Evolutionary conservation across 2,113 vertebrate species (phyloP).

Genomic region (Neogobius melanostomus): DNA sequence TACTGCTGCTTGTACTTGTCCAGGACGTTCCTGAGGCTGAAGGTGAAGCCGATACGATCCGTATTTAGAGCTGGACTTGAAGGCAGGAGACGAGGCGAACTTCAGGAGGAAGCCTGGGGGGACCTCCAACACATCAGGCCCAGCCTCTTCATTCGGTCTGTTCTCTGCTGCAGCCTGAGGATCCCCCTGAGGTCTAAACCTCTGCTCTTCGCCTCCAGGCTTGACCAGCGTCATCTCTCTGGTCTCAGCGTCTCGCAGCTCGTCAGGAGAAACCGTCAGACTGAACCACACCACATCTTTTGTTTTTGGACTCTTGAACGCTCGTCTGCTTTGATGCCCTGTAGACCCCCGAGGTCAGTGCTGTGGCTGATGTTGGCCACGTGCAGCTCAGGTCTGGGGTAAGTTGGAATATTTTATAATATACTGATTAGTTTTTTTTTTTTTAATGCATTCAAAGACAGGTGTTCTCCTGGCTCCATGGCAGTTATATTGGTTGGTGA

Average conservation of each 20-base stretch:
- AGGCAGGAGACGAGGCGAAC: constrained; percentile 5
- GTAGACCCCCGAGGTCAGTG: rapidly evolving
- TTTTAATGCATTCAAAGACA: too few species aligned
- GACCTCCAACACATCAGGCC: not conserved
- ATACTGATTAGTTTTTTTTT: too few species aligned
- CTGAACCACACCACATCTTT: constrained; percentile 33
- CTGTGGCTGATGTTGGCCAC: constrained; percentile 34
- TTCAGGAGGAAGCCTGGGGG: not conserved
- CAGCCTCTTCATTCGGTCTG: not conserved
- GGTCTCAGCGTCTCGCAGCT: constrained; percentile 20
- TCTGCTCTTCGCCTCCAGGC: not conserved
- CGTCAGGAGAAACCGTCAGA: constrained; percentile 22
- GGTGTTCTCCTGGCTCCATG: too few species aligned
- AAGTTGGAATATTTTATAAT: not conserved
- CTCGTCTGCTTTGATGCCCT: not conserved
- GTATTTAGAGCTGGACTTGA: not conserved
- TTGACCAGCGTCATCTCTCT: constrained; percentile 15
- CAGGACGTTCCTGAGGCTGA: not conserved
- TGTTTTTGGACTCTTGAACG: rapidly evolving
- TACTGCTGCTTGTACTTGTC: not conserved
- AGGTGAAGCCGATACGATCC: constrained; percentile 8
- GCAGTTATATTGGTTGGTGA: too few species aligned
- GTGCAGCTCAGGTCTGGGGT: constrained; percentile 34
- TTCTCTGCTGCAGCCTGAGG: too few species aligned
- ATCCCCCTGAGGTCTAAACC: not conserved